Base-by-base conservation (phyloP, 2,888 invertebrate genomes). In the Eupithecia vulgata region DNA sequence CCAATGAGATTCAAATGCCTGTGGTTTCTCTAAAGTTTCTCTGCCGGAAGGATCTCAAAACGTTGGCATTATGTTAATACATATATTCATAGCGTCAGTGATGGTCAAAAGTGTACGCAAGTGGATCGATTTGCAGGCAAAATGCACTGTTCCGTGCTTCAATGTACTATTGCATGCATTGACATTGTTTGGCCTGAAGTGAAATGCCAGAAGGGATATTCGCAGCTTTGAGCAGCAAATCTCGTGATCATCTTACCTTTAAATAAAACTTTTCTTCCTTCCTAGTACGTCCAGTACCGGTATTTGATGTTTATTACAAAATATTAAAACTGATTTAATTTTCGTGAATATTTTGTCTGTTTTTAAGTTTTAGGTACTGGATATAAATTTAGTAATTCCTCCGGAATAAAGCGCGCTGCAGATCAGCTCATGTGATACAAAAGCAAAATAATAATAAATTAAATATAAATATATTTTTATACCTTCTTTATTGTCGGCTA, bases 51-150 rank as follows among this genome's bases (percentile, higher is more conserved):
- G 40, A 40, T 34, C 15, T 34, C 17, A 17, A 62, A 67, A 67
- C 59, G 37, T 17, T 66, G 66, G 12, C 30, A 66, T 73, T 73
- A 73, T 73, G 73, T 70, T 45, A 73, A 73, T 62, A 64, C 70
- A 70, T 73, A 64, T 73, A 70, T 73, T 73, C 73, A 73, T 69
- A 62, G 67, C 30, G 37, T 15, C 35, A 35, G n/a, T 42, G 57
- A 68, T 62, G 48, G 59, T 62, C 69, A 70, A 67, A 65, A 65
- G 65, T 30, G 67, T 68, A 65, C 42, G 52, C 52, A 37, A 67
- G 69, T 57, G 42, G 35, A 68, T 72, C 52, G 52, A 37, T 57
- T 52, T 40, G 40, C 8, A n/a, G 12, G 21, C 1, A 12, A 57
- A 66, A 70, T 68, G 62, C 52, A 68, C 15, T 62, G 67, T 57